These are phyloP conservation scores for Cephalopterus ornatus DNA, from an alignment of 2,113 vertebrate genomes.

Conservation along the genomic window DNA sequence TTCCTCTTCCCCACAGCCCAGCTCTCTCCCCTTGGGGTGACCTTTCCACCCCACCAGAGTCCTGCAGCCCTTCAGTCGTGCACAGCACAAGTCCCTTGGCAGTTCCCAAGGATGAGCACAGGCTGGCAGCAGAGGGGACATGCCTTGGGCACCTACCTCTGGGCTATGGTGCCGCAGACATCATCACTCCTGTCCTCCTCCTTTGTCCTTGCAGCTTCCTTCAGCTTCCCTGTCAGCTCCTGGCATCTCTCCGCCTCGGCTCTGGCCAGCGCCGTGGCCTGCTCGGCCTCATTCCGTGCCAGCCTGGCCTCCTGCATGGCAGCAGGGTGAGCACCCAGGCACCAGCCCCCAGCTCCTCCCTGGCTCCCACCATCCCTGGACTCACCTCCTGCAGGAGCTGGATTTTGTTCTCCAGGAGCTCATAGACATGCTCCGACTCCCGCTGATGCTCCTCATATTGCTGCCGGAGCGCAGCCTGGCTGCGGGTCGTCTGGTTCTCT, in stretches of 20 bases:
- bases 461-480: slow-evolving; percentile 77
- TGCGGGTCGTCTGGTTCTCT: slow-evolving; percentile 77
- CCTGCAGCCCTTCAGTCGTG: rapidly evolving
- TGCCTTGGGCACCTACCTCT: slow-evolving; percentile 70
- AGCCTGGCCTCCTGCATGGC: slow-evolving; percentile 80
- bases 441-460: slow-evolving; percentile 79
- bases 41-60: neutral
- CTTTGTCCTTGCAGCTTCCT: slow-evolving; percentile 63
- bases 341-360: rapidly evolving
- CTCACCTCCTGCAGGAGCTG: slow-evolving; percentile 87
- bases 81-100: neutral
- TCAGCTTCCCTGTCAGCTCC: slow-evolving; percentile 79
- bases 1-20: neutral
- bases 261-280: slow-evolving; percentile 75
- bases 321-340: neutral
- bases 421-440: slow-evolving; percentile 81
- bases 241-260: slow-evolving; percentile 75
- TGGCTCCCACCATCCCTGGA: rapidly evolving
- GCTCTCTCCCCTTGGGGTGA: neutral
- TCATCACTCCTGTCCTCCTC: slow-evolving; percentile 43
- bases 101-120: neutral
- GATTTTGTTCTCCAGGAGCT: slow-evolving; percentile 84
- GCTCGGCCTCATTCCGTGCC: slow-evolving; percentile 76
- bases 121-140: neutral
- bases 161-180: neutral